Conservation (phyloP, 2,888 invertebrate genomes). For the Callyntrura guangdongensis region DNA sequence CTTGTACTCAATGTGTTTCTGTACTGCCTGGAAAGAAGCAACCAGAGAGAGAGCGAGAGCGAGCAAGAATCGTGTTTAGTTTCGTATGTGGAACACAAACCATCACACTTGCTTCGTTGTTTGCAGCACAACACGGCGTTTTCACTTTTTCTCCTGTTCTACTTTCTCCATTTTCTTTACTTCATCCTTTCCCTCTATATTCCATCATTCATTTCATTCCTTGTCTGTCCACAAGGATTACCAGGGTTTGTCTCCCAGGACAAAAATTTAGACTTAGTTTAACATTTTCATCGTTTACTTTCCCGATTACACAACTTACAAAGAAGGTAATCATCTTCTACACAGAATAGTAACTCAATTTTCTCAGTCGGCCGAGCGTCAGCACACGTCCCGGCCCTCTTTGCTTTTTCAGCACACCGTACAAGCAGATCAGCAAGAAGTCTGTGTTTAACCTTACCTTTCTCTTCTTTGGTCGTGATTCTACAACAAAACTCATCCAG, state of each 20-base stretch:
- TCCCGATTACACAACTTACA: background rate
- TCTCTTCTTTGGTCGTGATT: background rate
- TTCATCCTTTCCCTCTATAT: background rate
- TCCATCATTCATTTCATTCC: slow-evolving; percentile 28
- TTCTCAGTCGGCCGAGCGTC: background rate
- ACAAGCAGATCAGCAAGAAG: too few relatives aligned
- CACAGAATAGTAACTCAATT: slow-evolving; percentile 9
- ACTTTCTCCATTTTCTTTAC: slow-evolving; percentile 52
- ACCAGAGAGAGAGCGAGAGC: background rate
- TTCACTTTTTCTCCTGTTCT: slow-evolving; percentile 41
- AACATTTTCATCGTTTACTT: background rate
- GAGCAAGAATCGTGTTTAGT: background rate
- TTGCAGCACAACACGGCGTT: background rate
- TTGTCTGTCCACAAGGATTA: slow-evolving; percentile 62
- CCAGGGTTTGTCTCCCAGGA: slow-evolving; percentile 39
- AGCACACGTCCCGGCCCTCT: background rate
- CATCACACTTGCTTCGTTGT: background rate
- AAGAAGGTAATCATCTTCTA: background rate
- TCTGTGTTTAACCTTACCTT: background rate
- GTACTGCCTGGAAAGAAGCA: background rate
- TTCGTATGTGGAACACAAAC: slow-evolving; percentile 38
- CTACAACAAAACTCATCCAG: background rate
- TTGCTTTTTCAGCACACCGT: background rate
- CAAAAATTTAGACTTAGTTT: slow-evolving; percentile 5
- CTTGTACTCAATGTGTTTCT: slow-evolving; percentile 64